Evolutionary conservation across 1,140 invertebrate genomes (phyloP), one percentile per base, ranked within the genome.

Genomic region (Macrostomum lignano): DNA sequence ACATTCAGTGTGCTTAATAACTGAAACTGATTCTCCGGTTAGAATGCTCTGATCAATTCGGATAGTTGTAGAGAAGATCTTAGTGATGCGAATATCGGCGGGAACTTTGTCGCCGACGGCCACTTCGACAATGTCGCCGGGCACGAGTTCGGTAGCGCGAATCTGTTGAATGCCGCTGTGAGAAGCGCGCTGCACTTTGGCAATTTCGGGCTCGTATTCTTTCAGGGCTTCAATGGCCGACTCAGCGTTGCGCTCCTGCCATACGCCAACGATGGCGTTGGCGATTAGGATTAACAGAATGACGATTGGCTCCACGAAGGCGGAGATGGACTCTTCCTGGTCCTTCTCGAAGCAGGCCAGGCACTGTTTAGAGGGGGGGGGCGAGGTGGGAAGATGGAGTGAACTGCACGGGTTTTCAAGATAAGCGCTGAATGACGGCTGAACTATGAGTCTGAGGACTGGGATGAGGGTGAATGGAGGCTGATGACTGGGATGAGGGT

Each of bases 151-250:
- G 58, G 75, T 77, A 41, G 91, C 84, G 44, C 81, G 68, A 47
- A 98, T 71, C 64, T 86, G 82, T 59, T 96, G 88, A 30, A 98
- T 75, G 48, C 88, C 86, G 46, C 74, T 65, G 64, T 91, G 88
- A 65, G 88, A 81, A 40, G 65, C 62, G 50, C 91, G 67, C 25
- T 96, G 58, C 32, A 98, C 84, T 67, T 98, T 98, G 47, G 91
- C 91, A 76, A 98, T 94, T 65, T 99, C 91, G 38, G 91, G 88
- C 63, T 99, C 91, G 63, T 98, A 98, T 65, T 98, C 91, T 66
- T 98, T 99, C 43, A 99, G 69, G 42, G 91, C 91, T 69, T 98
- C 91, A 63, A 99, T 99, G 46, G 91, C 91, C 49, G 79, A 91
- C 66, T 98, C 91, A 46, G 91, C 91, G 69, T 99, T 98, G 60